Percentiles rank a stretch among this genome's conserved stretches.
phyloP scores from a whole-genome alignment of 2,113 vertebrate species.

The Monarcha castaneiventris region DNA sequence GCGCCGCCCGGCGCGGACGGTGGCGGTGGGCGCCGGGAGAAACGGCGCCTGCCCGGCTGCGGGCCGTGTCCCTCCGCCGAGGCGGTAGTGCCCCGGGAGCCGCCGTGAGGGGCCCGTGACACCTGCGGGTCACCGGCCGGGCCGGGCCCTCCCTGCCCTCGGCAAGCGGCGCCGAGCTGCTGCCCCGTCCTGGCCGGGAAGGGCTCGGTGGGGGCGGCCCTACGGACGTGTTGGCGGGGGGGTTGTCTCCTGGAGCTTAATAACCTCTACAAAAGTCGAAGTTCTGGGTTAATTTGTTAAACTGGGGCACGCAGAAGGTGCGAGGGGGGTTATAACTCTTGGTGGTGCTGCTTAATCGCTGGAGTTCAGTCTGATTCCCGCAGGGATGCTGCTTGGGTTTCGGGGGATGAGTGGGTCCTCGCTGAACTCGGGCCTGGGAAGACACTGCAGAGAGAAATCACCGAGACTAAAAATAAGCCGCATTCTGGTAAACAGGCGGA shows the following conservation, averaged over 20 bases:
- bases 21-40: neutral
- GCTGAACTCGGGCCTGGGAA: neutral
- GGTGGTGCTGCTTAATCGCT: neutral
- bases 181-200: neutral
- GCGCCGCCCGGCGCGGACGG: neutral
- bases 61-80: neutral
- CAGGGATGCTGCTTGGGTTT: neutral
- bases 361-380: neutral
- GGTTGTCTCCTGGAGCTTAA: too few relatives aligned
- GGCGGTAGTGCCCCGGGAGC: neutral
- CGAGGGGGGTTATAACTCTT: neutral
- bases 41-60: fast-evolving
- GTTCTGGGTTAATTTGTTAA: neutral
- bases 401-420: too few relatives aligned
- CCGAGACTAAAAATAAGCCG: fast-evolving
- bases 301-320: neutral
- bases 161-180: neutral
- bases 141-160: too few relatives aligned
- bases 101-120: neutral
- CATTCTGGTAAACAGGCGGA: neutral
- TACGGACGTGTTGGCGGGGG: fast-evolving
- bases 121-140: neutral
- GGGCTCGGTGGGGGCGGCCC: neutral
- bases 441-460: neutral
- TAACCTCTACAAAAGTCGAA: neutral